Evolutionary conservation across 2,113 vertebrate species (phyloP), one percentile per base, ranked within the genome.

Genomic region (Corynorhinus townsendii): DNA sequence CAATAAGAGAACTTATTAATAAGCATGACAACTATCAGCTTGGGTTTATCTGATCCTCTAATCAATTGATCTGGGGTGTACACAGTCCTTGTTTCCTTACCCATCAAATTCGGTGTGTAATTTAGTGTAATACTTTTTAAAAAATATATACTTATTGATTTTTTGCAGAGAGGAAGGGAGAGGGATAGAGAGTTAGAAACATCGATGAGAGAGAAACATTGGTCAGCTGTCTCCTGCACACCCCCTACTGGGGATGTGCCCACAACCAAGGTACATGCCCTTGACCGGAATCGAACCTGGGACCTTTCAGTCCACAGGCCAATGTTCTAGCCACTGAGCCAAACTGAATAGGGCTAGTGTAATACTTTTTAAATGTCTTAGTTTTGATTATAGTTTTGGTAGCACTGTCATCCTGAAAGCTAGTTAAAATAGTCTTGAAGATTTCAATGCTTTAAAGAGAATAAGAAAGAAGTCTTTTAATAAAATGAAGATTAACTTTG

Each of bases 371-470:
- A 73, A 45, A 15, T 80, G 1, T 82, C 71, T 62, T 3, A 52
- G 22, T 38, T 92, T 91, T 81, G 73, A 40, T 73, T 79, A 43
- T 59, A 33, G 15, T 77, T 62, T 91, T 86, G 14, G 30, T 76
- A 73, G 26, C 0, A 64, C 10, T 72, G 3, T 72, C 59, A 87
- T 90, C 83, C 20, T 81, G n/a, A 79, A 80, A 12, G 69, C 20
- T 64, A 47, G 38, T 35, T 62, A 64, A 88, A 66, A 77, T 94
- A 76, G 54, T 86, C 79, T 91, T 72, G 17, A 72, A 76, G 3
- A 69, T 72, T 84, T 87, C 30, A 93, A 14, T 54, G 90, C 83
- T 94, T 84, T 66, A 95, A 68, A 89, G 79, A 76, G 1, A 85
- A 40, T 84, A 35, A 40, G 40, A 66, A 59, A 22, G 9, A 84